These are phyloP conservation scores for Phylloscopus trochilus DNA, from an alignment of 2,113 vertebrate genomes.

Conservation along the genomic window DNA sequence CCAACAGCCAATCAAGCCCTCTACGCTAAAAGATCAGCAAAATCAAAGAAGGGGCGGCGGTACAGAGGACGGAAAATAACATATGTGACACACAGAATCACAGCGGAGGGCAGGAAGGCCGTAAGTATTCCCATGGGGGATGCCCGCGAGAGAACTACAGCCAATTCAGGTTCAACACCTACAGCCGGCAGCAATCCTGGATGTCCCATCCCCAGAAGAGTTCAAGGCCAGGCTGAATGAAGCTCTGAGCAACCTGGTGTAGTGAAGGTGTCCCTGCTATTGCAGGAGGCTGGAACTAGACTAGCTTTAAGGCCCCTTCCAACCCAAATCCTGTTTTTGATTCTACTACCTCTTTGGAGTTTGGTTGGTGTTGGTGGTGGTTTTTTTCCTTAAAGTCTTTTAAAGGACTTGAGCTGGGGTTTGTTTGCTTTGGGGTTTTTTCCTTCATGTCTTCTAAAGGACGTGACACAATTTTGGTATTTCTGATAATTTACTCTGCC, in stretches of 20 bases:
- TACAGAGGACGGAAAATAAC: not conserved
- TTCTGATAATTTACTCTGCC: not conserved
- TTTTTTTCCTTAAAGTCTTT: not conserved
- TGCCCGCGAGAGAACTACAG: not conserved
- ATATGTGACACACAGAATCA: fast-evolving
- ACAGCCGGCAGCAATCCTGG: not conserved
- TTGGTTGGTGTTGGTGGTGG: too few species aligned
- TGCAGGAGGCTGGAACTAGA: not conserved
- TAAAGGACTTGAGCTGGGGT: not conserved
- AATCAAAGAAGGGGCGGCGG: not conserved
- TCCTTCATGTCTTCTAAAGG: not conserved
- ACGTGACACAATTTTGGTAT: not conserved
- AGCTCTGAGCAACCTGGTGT: not conserved
- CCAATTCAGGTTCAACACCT: fast-evolving
- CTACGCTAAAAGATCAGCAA: not conserved
- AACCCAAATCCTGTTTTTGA: not conserved
- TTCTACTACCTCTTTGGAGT: not conserved
- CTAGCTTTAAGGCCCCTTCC: not conserved
- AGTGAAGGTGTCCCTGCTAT: not conserved
- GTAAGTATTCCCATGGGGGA: fast-evolving
- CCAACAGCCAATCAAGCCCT: not conserved
- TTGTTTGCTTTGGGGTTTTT: not conserved
- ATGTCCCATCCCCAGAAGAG: too few species aligned
- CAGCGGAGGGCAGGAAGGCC: not conserved
- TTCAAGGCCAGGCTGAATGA: not conserved